Percentiles rank a stretch among this genome's conserved stretches.
Conservation (phyloP, 2,113 vertebrate genomes). For the Perccottus glenii region DNA sequence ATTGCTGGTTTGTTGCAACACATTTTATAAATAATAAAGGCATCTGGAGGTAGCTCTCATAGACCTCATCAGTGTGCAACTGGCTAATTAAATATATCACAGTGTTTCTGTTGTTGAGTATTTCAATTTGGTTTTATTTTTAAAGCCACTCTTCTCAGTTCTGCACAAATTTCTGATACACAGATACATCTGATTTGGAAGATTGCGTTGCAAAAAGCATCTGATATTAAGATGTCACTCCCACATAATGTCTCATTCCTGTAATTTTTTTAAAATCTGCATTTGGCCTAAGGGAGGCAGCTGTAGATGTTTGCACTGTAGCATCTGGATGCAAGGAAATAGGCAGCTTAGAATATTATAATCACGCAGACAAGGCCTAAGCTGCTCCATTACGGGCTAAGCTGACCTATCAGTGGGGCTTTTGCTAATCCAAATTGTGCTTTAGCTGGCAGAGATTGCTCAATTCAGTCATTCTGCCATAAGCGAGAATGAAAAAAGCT, state of each 20-base stretch:
- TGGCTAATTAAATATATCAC: no score
- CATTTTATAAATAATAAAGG: no score
- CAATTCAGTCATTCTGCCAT: conserved; percentile 64
- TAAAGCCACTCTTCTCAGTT: background rate
- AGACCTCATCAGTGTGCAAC: no score
- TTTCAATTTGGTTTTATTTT: no score
- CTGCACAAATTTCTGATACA: background rate
- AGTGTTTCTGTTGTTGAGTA: no score
- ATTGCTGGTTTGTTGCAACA: no score
- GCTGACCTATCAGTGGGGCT: conserved; percentile 79
- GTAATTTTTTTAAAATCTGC: conserved; percentile 41
- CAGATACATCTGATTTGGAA: background rate
- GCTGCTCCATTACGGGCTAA: conserved; percentile 83
- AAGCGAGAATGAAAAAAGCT: conserved; percentile 21
- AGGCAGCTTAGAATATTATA: conserved; percentile 74
- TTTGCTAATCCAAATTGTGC: conserved; percentile 80
- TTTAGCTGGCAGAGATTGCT: conserved; percentile 76
- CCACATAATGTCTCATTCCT: conserved; percentile 12
- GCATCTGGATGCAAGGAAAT: conserved; percentile 80
- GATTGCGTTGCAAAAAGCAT: background rate
- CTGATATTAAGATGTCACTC: background rate
- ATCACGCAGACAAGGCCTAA: conserved; percentile 80
- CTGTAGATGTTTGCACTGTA: conserved; percentile 60
- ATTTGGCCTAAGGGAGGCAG: conserved; percentile 23
- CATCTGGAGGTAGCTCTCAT: no score